A percentile compares a stretch with the other conserved stretches of the same genome.
phyloP scores from a whole-genome alignment of 30 jellyfish, hydroid and myxozoan genomes.

The Hydra vulgaris region DNA sequence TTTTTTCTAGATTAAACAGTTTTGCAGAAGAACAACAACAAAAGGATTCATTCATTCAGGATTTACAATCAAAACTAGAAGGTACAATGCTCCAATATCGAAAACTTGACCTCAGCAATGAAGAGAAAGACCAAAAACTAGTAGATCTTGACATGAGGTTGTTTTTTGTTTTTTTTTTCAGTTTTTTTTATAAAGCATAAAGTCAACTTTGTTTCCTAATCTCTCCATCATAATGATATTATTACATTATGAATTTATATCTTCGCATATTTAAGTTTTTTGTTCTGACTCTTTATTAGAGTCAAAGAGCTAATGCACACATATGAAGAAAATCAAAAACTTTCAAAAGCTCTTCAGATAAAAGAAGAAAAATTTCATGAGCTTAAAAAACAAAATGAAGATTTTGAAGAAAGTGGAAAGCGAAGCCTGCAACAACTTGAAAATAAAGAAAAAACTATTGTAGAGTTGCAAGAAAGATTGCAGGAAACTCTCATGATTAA shows the following conservation, averaged over 20 bases:
- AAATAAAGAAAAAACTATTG: conserved; percentile 4
- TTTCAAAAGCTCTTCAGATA: conserved; percentile 27
- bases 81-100: conserved; percentile 78
- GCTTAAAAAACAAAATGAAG: conserved; percentile 27
- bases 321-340: conserved; percentile 57
- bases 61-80: conserved; percentile 78
- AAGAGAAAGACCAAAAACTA: conserved; percentile 79
- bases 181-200: background rate
- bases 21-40: conserved; percentile 57
- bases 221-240: too few species aligned
- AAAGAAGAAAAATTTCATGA: conserved; percentile 42
- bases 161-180: background rate
- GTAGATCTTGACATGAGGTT: conserved; percentile 84
- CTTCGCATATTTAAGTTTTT: background rate
- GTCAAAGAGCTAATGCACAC: conserved; percentile 65
- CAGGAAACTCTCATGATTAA: conserved; percentile 65
- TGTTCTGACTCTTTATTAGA: conserved; percentile 27
- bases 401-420: background rate
- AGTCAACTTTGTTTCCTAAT: too few species aligned
- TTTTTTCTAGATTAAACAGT: conserved; percentile 54
- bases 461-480: conserved; percentile 33
- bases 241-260: too few species aligned
- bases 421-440: conserved; percentile 8
- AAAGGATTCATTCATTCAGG: conserved; percentile 63
- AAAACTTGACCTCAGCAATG: conserved; percentile 75